phyloP scores from a whole-genome alignment of 2,888 invertebrate genomes.

The Bedellia somnulentella region DNA sequence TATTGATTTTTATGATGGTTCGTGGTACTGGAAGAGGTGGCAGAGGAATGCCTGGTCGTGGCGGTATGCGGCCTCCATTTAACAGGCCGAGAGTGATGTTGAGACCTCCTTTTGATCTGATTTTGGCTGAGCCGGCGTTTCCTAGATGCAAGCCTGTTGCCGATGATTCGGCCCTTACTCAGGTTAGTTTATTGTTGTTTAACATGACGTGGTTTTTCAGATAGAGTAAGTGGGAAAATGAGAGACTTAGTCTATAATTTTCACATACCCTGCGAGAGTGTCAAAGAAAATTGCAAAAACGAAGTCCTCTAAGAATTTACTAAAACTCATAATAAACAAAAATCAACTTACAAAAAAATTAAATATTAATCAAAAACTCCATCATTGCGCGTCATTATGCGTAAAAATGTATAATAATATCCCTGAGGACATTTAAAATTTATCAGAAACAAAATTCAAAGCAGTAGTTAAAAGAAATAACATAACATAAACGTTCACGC shows the following conservation, averaged over 20 bases:
- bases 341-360: background rate
- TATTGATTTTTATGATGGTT: constrained; percentile 73
- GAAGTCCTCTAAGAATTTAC: no score
- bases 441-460: no score
- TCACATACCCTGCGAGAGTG: no score
- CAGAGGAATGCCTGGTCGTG: constrained; percentile 67
- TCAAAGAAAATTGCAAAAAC: no score
- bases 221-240: no score
- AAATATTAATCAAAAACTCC: background rate
- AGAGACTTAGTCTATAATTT: no score
- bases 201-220: no score
- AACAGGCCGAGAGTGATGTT: constrained; percentile 46
- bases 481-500: no score
- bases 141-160: constrained; percentile 76
- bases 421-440: no score
- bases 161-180: constrained; percentile 84
- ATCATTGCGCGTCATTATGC: no score
- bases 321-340: constrained; percentile 20
- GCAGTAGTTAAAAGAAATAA: no score
- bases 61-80: constrained; percentile 54
- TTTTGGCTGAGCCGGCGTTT: constrained; percentile 86
- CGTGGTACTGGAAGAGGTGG: constrained; percentile 69
- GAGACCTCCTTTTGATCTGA: constrained; percentile 84
- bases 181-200: constrained; percentile 42
- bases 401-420: no score